Percentiles rank a stretch among this genome's conserved stretches.
Evolutionary conservation across 2,888 invertebrate species (phyloP).

Genomic region (Sarcophaga variegata): DNA sequence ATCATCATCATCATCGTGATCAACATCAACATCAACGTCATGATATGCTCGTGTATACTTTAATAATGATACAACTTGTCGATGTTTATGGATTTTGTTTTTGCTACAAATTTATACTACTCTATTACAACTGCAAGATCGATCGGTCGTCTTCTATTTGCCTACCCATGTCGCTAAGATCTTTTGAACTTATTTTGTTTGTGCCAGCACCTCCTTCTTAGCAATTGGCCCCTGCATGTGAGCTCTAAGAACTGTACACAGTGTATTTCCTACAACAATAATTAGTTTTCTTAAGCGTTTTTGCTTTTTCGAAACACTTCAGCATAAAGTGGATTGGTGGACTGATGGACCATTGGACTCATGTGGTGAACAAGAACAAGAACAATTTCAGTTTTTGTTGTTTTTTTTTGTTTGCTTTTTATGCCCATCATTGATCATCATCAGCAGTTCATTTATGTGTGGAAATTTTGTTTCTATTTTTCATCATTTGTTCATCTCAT

Average conservation of each 20-base stretch:
- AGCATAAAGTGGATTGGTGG: slow-evolving; percentile 20
- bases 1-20: slow-evolving; percentile 2
- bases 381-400: too few relatives aligned
- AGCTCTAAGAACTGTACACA: slow-evolving; percentile 1
- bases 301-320: slow-evolving; percentile 11
- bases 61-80: slow-evolving; percentile 39
- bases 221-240: slow-evolving; percentile 18
- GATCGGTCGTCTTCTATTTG: not conserved
- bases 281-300: slow-evolving; percentile 57
- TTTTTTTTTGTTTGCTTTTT: slow-evolving; percentile 59
- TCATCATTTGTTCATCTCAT: slow-evolving; percentile 54
- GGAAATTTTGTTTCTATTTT: slow-evolving; percentile 47
- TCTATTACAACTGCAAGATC: slow-evolving; percentile 12
- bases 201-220: slow-evolving; percentile 14
- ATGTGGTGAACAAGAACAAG: slow-evolving; percentile 58
- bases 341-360: slow-evolving; percentile 41
- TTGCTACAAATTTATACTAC: slow-evolving; percentile 13
- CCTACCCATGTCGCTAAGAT: slow-evolving; percentile 55
- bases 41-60: not conserved
- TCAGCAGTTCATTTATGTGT: slow-evolving; percentile 59
- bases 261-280: slow-evolving; percentile 27
- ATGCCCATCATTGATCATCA: slow-evolving; percentile 70
- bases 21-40: slow-evolving; percentile 13
- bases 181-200: slow-evolving; percentile 63
- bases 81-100: slow-evolving; percentile 38